Base-by-base conservation (phyloP, 2,113 vertebrate genomes). In the Anser brachyrhynchus region DNA sequence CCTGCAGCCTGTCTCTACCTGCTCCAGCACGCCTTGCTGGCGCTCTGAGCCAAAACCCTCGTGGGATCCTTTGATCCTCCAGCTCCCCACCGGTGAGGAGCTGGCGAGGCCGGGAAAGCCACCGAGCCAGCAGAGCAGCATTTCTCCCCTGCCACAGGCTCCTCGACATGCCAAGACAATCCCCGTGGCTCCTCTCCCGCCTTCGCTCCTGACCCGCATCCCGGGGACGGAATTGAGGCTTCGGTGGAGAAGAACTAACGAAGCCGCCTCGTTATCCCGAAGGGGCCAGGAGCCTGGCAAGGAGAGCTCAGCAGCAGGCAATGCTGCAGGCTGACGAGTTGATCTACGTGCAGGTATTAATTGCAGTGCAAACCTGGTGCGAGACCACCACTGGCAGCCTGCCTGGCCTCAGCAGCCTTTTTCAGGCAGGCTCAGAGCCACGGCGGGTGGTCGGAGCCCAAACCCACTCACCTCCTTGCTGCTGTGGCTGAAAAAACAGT, bases 61-160 rank as follows among this genome's bases (percentile, higher is more conserved):
- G 35, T 6, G 1, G 80, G 84, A 93, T 87, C 54, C 93, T 89
- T 44, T 74, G 79, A 92, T 84, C 71, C 87, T 72, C 5, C 5
- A 29, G 58, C 58, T 88, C 51, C 43, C 16, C 2, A 13, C n/a
- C 85, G 94, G 94, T 92, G 83, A 91, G 90, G 37, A 2, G 43
- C 58, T 57, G 26, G 26, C 0, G n/a, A 70, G 78, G 89, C 71
- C 64, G 84, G 46, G 77, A 91, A 95, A 96, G 92, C 90, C 92
- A 87, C 96, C 11, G 8, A 96, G 96, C 95, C 96, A 95, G 97
- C 95, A 90, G 89, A 97, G 51, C 96, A 97, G 61, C 95, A 95
- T 97, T 96, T 92, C 90, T 94, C 9, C 49, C 28, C 75, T 43
- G 72, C 90, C 25, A 2, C 76, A 43, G 76, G 73, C 89, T 93